Conservation (phyloP, 2,888 invertebrate species). For the Dromius quadrimaculatus region DNA sequence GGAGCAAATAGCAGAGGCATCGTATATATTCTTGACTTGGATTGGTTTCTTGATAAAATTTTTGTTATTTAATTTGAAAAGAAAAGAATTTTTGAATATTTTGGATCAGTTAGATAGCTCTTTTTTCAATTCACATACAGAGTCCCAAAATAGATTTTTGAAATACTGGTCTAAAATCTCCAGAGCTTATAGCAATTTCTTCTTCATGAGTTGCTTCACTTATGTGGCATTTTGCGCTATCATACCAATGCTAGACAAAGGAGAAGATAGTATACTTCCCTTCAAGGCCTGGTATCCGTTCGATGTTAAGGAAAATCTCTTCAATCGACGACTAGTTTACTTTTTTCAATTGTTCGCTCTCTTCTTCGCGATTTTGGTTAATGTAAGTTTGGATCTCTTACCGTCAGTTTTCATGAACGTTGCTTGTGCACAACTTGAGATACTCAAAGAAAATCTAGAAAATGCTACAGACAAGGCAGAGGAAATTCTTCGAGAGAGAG, state of each 20-base stretch:
- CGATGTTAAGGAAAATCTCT: slow-evolving; percentile 42
- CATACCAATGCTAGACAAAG: slow-evolving; percentile 54
- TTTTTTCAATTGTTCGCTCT: slow-evolving; percentile 53
- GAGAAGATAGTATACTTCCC: slow-evolving; percentile 53
- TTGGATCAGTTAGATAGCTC: slow-evolving; percentile 51
- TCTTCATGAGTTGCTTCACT: slow-evolving; percentile 51
- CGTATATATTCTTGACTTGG: slow-evolving; percentile 56
- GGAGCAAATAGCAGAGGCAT: slow-evolving; percentile 53
- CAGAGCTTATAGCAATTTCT: slow-evolving; percentile 37
- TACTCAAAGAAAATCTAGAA: slow-evolving; percentile 54
- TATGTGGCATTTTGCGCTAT: slow-evolving; percentile 54
- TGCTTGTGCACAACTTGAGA: slow-evolving; percentile 54
- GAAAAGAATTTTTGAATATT: slow-evolving; percentile 49
- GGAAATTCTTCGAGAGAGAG: background rate
- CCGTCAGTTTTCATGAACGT: slow-evolving; percentile 55
- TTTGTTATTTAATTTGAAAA: slow-evolving; percentile 50
- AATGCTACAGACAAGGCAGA: slow-evolving; percentile 31
- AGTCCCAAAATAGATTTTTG: slow-evolving; percentile 46
- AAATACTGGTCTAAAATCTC: slow-evolving; percentile 47
- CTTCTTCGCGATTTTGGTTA: slow-evolving; percentile 53
- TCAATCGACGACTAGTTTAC: slow-evolving; percentile 50
- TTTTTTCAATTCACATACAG: slow-evolving; percentile 42
- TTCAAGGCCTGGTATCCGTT: slow-evolving; percentile 57
- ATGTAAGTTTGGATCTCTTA: slow-evolving; percentile 55
- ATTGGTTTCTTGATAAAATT: slow-evolving; percentile 55